These are phyloP conservation scores for Tokudaia tokunoshimensis DNA, from an alignment of 2,797 vertebrate species.

Conservation along the genomic window DNA sequence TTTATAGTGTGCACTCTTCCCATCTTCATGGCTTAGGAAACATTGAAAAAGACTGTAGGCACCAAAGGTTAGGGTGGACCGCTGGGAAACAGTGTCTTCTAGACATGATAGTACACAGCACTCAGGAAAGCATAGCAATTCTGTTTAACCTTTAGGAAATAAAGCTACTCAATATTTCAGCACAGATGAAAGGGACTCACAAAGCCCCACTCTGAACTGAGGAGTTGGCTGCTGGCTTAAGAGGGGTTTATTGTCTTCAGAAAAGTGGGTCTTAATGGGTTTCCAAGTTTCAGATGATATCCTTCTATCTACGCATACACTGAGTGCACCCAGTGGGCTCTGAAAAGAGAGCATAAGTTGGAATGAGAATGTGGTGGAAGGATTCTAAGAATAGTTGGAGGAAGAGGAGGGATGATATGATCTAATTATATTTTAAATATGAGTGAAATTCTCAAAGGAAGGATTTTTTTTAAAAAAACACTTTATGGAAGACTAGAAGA, in stretches of 20 bases:
- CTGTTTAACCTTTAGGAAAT: neutral
- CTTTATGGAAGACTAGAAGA: neutral
- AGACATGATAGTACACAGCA: rapidly evolving
- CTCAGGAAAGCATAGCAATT: too few species aligned
- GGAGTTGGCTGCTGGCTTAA: neutral
- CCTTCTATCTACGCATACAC: neutral
- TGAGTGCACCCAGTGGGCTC: neutral
- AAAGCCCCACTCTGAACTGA: neutral
- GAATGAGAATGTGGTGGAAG: neutral
- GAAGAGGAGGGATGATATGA: too few species aligned
- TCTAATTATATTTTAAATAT: neutral
- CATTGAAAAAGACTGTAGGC: neutral
- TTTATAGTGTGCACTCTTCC: too few species aligned
- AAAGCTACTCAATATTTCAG: neutral
- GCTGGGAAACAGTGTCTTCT: neutral
- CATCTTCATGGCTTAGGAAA: neutral
- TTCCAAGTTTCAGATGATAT: neutral
- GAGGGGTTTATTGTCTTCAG: neutral
- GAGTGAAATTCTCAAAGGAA: neutral
- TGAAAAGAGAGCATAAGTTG: neutral
- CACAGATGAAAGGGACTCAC: neutral
- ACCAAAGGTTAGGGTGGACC: too few species aligned
- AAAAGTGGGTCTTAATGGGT: neutral
- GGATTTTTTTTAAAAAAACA: neutral
- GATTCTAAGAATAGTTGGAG: neutral